phyloP scores from a whole-genome alignment of 2,113 vertebrate species.

The Pandion haliaetus region DNA sequence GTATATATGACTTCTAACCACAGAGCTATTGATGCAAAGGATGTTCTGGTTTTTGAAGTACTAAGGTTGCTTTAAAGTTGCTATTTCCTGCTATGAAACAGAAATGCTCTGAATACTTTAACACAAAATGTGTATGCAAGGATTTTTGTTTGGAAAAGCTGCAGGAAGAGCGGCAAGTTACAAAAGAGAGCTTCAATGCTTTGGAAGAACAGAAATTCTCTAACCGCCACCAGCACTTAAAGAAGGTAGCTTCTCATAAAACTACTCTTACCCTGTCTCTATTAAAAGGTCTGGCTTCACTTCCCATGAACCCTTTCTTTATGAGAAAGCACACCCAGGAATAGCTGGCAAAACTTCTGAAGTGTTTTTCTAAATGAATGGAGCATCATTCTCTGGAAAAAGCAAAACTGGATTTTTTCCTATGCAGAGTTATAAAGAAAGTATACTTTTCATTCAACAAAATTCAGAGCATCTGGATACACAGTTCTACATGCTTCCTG shows the following conservation, averaged over 20 bases:
- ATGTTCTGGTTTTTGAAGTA: neutral
- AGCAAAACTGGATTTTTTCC: neutral
- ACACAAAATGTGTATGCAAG: neutral
- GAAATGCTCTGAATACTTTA: neutral
- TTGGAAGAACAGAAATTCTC: neutral
- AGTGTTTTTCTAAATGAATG: neutral
- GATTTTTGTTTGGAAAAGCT: neutral
- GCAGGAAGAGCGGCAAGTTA: neutral
- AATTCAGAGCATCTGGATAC: neutral
- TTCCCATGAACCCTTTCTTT: neutral
- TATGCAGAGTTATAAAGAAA: neutral
- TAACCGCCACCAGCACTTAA: neutral
- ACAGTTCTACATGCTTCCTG: neutral
- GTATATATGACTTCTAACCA: neutral
- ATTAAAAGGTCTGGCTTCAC: neutral
- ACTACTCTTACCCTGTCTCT: neutral
- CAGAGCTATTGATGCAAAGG: neutral
- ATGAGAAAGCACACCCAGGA: neutral
- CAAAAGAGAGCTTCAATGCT: neutral
- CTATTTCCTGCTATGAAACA: neutral
- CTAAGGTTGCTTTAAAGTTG: neutral
- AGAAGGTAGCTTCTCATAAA: neutral
- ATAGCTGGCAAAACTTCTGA: neutral
- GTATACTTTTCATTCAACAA: neutral
- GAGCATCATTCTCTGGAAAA: neutral